Percentiles rank a stretch among this genome's conserved stretches.
These are phyloP conservation scores for Schizopygopsis malacanthus DNA, from an alignment of 2,797 vertebrate genomes.

Conservation along the genomic window DNA sequence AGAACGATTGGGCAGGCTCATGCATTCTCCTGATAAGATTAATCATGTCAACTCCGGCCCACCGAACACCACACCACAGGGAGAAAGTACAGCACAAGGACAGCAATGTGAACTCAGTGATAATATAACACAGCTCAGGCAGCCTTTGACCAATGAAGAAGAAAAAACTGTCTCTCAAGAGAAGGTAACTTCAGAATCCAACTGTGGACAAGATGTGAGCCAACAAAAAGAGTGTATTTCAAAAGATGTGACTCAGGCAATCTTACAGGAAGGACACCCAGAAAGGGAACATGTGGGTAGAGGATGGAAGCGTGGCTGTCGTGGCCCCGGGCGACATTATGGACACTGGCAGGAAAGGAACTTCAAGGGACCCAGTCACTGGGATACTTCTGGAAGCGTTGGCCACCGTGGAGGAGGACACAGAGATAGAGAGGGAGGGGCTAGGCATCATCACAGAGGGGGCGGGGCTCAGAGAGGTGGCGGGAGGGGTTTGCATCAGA, in stretches of 20 bases:
- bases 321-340: conserved; percentile 25
- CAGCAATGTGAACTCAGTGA: conserved; percentile 34
- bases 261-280: conserved; percentile 22
- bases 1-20: conserved; percentile 68
- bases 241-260: conserved; percentile 40
- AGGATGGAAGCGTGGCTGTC: conserved; percentile 67
- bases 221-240: conserved; percentile 36
- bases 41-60: background rate
- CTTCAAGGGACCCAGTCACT: conserved; percentile 52
- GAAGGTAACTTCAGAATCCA: conserved; percentile 4
- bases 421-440: conserved; percentile 65
- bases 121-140: conserved; percentile 13
- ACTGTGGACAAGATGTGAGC: conserved; percentile 17
- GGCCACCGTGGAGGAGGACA: conserved; percentile 63
- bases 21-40: conserved; percentile 62
- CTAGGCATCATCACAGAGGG: conserved; percentile 62
- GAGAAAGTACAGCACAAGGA: conserved; percentile 51
- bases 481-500: conserved; percentile 65
- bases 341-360: conserved; percentile 61
- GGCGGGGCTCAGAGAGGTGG: conserved; percentile 61
- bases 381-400: conserved; percentile 48
- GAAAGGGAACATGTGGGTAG: conserved; percentile 51
- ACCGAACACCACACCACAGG: conserved; percentile 27
- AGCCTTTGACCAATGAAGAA: background rate
- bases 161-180: conserved; percentile 2